Conservation (phyloP, 2,888 invertebrate genomes). For the Crioceris asparagi region DNA sequence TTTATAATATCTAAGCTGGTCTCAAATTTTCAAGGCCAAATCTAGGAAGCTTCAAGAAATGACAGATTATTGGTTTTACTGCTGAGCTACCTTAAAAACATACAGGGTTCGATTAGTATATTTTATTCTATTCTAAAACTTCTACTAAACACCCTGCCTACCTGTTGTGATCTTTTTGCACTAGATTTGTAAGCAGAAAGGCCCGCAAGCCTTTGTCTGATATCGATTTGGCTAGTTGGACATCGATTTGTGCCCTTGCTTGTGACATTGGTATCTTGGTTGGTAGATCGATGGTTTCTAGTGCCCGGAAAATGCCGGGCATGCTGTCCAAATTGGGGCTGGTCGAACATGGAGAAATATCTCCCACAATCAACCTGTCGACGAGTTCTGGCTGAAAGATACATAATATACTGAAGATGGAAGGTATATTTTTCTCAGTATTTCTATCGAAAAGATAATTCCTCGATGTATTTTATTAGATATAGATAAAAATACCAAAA, state of each 20-base stretch:
- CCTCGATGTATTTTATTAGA: too few species aligned
- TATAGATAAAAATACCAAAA: too few species aligned
- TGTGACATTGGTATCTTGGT: conserved; percentile 54
- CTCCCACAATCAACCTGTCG: conserved; percentile 58
- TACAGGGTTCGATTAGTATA: too few species aligned
- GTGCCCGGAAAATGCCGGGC: conserved; percentile 53
- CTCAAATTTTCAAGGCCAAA: too few species aligned
- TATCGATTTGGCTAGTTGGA: conserved; percentile 49
- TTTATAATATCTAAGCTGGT: too few species aligned
- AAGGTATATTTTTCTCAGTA: too few species aligned
- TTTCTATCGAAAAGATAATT: too few species aligned
- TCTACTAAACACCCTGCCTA: too few species aligned
- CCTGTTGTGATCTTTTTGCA: conserved; percentile 35
- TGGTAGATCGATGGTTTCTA: conserved; percentile 51
- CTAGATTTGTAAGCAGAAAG: conserved; percentile 79
- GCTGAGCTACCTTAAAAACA: too few species aligned
- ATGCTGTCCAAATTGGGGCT: conserved; percentile 53
- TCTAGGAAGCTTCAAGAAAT: too few species aligned
- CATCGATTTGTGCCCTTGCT: conserved; percentile 56
- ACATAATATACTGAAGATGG: too few species aligned
- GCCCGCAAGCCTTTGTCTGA: conserved; percentile 51
- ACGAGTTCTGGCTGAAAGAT: conserved; percentile 47
- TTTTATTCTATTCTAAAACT: neutral
- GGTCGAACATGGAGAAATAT: conserved; percentile 56
- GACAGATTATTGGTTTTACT: too few species aligned